Evolutionary conservation across 2,113 vertebrate genomes (phyloP).

Genomic region (Prunella fulvescens): DNA sequence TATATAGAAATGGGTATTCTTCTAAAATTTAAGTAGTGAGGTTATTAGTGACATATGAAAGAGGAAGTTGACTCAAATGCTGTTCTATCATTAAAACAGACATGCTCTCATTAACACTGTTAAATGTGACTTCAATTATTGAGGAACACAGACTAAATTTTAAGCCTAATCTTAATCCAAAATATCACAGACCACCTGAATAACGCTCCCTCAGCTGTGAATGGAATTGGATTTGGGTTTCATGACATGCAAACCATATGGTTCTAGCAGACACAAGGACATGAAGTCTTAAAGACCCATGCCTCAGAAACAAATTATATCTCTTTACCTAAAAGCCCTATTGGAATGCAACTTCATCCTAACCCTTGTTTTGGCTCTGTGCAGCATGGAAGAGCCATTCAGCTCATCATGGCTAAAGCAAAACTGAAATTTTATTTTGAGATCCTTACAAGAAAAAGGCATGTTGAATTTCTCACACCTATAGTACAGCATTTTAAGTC

Average conservation of each 20-base stretch:
- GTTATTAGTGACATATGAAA: not conserved
- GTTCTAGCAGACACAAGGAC: not conserved
- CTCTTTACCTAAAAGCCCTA: not conserved
- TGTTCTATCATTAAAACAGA: not conserved
- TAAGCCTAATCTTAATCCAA: not conserved
- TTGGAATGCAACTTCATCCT: not conserved
- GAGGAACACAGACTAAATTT: not conserved
- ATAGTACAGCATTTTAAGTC: not conserved
- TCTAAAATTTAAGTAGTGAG: not conserved
- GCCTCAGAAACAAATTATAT: not conserved
- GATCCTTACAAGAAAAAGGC: not conserved
- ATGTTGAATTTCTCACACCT: not conserved
- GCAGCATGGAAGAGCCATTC: not conserved
- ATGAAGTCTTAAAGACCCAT: not conserved
- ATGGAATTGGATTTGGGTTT: not conserved
- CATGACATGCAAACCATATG: accelerated
- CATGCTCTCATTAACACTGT: not conserved
- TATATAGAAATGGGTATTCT: not conserved
- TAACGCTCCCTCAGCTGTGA: not conserved
- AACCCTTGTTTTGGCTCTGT: not conserved
- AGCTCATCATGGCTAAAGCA: not conserved
- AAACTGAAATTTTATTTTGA: not conserved
- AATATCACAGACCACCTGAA: not conserved
- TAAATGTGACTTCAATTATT: not conserved
- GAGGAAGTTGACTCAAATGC: not conserved